phyloP scores from a whole-genome alignment of 2,797 vertebrate genomes.

The Coccyzus lansbergi region DNA sequence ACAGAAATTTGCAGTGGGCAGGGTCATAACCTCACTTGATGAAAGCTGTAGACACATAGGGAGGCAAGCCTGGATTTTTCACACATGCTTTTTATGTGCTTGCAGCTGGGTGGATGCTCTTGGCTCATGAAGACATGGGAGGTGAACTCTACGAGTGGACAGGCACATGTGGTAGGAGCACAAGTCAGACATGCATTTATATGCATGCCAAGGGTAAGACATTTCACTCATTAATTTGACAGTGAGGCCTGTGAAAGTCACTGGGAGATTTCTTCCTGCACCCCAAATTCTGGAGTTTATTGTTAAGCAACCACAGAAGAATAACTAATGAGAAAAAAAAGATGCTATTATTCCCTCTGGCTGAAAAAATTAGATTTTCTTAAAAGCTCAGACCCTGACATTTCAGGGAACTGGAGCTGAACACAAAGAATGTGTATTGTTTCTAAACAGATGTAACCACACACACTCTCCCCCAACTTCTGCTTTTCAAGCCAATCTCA shows the following conservation, averaged over 20 bases:
- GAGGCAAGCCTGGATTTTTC: neutral
- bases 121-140: neutral
- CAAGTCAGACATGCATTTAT: neutral
- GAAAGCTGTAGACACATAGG: neutral
- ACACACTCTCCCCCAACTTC: neutral
- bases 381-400: slow-evolving; percentile 24
- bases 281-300: neutral
- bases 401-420: slow-evolving; percentile 22
- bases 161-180: neutral
- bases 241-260: accelerated
- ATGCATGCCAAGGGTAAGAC: neutral
- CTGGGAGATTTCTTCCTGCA: neutral
- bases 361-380: slow-evolving; percentile 47
- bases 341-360: neutral
- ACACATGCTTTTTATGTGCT: neutral
- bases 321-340: neutral
- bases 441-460: slow-evolving; percentile 40
- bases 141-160: neutral
- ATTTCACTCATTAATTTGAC: slow-evolving; percentile 8
- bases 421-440: slow-evolving; percentile 48
- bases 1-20: neutral
- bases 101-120: neutral
- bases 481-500: slow-evolving; percentile 14
- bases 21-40: neutral
- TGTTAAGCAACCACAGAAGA: neutral